phyloP scores from a whole-genome alignment of 1,140 invertebrate species.

The Ostrea denselamellosa region DNA sequence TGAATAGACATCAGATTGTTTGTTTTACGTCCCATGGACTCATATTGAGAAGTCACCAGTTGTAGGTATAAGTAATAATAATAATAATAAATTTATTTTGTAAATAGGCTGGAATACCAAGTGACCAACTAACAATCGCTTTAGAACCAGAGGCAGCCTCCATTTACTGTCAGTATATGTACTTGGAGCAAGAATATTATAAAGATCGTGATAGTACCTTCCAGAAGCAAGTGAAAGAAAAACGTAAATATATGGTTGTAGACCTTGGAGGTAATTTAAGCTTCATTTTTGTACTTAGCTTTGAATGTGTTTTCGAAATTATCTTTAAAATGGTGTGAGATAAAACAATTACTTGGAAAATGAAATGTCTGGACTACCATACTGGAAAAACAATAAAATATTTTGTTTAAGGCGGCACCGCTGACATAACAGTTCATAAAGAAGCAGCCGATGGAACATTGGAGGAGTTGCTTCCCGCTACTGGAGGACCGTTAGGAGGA shows the following conservation, averaged over 20 bases:
- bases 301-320: background rate
- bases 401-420: slow-evolving; percentile 44
- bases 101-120: slow-evolving; percentile 39
- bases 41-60: too few relatives aligned
- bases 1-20: too few relatives aligned
- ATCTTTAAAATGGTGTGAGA: background rate
- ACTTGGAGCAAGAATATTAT: background rate
- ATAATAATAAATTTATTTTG: background rate
- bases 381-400: background rate
- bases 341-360: too few relatives aligned
- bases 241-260: slow-evolving; percentile 41
- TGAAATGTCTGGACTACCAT: too few relatives aligned
- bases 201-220: background rate
- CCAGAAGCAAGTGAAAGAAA: background rate
- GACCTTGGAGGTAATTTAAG: slow-evolving; percentile 43
- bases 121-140: slow-evolving; percentile 19
- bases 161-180: slow-evolving; percentile 46
- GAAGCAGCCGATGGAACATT: background rate
- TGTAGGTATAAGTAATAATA: too few relatives aligned
- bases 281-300: background rate
- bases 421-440: slow-evolving; percentile 44
- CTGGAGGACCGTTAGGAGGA: slow-evolving; percentile 45
- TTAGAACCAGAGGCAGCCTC: slow-evolving; percentile 45
- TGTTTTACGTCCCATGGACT: too few relatives aligned
- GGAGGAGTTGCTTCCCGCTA: background rate